Evolutionary conservation across 1,140 invertebrate genomes (phyloP).

Genomic region (Charaxes varanes): DNA sequence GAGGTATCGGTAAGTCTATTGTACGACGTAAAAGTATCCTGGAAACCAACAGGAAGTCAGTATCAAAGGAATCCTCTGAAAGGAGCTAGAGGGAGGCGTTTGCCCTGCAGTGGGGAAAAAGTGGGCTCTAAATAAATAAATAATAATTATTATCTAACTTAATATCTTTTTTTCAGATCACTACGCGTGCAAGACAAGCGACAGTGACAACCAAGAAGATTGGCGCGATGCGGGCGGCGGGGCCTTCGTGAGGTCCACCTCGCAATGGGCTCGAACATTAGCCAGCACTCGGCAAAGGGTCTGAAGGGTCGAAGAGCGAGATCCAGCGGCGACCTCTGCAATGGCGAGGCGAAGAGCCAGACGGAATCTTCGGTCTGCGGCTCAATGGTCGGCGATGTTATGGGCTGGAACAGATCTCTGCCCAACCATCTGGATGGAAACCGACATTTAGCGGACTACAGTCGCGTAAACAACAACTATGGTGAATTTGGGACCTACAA

Average conservation of each 20-base stretch:
- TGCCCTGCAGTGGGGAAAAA: too few relatives aligned
- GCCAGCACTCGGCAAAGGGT: conserved; percentile 80
- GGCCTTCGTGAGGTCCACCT: conserved; percentile 62
- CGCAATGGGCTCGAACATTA: conserved; percentile 83
- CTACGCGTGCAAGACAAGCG: conserved; percentile 28
- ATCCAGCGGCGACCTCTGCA: conserved; percentile 80
- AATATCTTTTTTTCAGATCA: conserved; percentile 34
- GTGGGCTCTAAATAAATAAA: too few relatives aligned
- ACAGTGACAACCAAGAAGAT: conserved; percentile 29
- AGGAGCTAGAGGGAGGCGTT: too few relatives aligned
- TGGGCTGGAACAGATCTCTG: conserved; percentile 75
- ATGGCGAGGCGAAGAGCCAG: conserved; percentile 83
- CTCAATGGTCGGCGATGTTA: conserved; percentile 62
- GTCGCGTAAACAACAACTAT: conserved; percentile 77
- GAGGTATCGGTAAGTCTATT: too few relatives aligned
- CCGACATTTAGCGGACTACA: conserved; percentile 74
- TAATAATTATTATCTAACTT: background rate
- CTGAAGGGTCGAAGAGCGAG: conserved; percentile 80
- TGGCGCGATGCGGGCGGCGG: conserved; percentile 55
- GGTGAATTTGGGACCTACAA: conserved; percentile 75
- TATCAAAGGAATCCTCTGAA: conserved; percentile 13
- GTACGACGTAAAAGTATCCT: too few relatives aligned
- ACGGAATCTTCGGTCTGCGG: conserved; percentile 77
- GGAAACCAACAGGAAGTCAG: conserved; percentile 12
- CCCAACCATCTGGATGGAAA: conserved; percentile 83